Evolutionary conservation across 2,113 vertebrate species (phyloP).

Genomic region (Amazona guildingii): DNA sequence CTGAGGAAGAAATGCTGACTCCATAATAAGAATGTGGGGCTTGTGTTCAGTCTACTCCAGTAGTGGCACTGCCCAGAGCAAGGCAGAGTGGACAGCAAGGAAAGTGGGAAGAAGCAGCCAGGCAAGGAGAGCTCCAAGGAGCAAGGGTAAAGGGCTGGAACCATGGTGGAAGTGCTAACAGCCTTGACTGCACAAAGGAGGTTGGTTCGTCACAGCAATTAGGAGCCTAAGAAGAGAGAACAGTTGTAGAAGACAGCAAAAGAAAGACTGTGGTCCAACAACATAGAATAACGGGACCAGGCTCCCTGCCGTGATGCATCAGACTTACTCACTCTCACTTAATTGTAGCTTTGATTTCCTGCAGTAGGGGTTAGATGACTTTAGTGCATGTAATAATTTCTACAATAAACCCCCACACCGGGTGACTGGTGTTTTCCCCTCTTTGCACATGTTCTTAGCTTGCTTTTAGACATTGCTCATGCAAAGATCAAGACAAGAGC

Average conservation of each 20-base stretch:
- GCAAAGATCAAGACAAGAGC: background rate
- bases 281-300: background rate
- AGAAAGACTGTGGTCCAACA: background rate
- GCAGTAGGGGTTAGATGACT: background rate
- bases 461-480: background rate
- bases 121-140: background rate
- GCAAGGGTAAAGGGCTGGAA: background rate
- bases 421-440: background rate
- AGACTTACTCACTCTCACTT: background rate
- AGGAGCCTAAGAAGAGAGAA: background rate
- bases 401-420: background rate
- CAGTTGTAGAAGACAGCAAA: background rate
- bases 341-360: background rate
- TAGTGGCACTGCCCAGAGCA: background rate
- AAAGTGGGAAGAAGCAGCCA: background rate
- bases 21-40: constrained; percentile 5
- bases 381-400: background rate
- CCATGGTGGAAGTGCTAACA: background rate
- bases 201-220: background rate
- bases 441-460: background rate
- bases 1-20: constrained; percentile 49
- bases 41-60: constrained; percentile 6
- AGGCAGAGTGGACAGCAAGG: background rate
- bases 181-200: background rate
- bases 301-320: background rate